Base-by-base conservation (phyloP, 37 sponge, comb jelly and placozoan species). In the Beroe ovata region DNA sequence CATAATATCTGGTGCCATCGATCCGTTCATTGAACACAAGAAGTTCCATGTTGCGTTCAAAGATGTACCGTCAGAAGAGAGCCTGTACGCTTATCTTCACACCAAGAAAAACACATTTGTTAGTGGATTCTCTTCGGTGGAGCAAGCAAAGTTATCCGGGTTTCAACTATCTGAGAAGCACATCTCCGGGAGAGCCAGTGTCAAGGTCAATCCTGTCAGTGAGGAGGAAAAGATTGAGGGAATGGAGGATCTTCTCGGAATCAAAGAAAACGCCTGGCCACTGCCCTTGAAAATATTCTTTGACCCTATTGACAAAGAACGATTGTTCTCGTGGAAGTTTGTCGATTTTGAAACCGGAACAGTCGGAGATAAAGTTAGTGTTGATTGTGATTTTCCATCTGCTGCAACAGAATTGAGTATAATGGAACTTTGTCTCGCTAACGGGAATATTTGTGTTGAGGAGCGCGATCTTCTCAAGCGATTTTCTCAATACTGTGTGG, bases 11-110 rank as follows among this genome's bases (percentile, higher is more conserved):
- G 84, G 84, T 38, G 42, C 84, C 14, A 77, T 77, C 29, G 28
- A 42, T 36, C 84, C 84, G 11, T 77, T 77, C 54, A 77, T 77
- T 14, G 84, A 77, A 77, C 26, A 77, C 84, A 77, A 77, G 25
- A 42, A 39, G 84, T 38, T 40, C 2, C 54, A 42, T 1, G 47
- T 23, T 39, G 84, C 25, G 47, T 40, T 77, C 47, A 11, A 41
- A 1, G 21, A 40, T 40, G 47, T 23, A 21, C 54, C 39, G 0
- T 16, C 84, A 42, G 84, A 77, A 40, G 84, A 39, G 19, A 35
- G 11, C 1, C 38, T 36, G 2, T 77, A 36, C 23, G 28, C 84
- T n/a, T n/a, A 39, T 23, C 4, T 77, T 11, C 84, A 77, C 84
- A 77, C 84, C 14, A 77, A 77, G 38, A 30, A 35, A n/a, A 77